Conservation (phyloP, 2,888 invertebrate genomes). For the Parapristionchus giblindavisi region DNA sequence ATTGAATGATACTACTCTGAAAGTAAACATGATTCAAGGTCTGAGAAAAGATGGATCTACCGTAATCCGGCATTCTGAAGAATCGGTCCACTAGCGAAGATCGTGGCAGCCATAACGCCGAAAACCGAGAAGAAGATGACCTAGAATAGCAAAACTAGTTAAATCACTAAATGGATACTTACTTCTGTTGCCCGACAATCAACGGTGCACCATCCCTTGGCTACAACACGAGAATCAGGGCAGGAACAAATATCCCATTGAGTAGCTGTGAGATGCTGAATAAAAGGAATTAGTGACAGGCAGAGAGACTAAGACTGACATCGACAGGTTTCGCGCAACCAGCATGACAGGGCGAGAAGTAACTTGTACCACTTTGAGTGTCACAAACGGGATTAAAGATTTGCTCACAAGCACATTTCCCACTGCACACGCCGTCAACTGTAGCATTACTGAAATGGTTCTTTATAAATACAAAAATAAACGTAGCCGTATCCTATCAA, state of each 20-base stretch:
- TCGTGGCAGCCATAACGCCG: conserved; percentile 48
- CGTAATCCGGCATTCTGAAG: conserved; percentile 51
- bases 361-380: conserved; percentile 44
- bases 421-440: conserved; percentile 38
- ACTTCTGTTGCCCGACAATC: conserved; percentile 40
- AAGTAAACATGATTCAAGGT: background rate
- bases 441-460: conserved; percentile 26
- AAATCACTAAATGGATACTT: background rate
- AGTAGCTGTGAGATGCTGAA: conserved; percentile 18
- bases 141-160: conserved; percentile 21
- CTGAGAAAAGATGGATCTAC: conserved; percentile 19
- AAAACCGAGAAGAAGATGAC: conserved; percentile 49
- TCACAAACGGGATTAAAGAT: conserved; percentile 57
- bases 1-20: conserved; percentile 51
- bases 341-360: conserved; percentile 55
- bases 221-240: conserved; percentile 13
- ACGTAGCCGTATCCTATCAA: background rate
- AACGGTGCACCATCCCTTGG: conserved; percentile 42
- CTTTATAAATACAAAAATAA: background rate
- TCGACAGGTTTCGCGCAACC: conserved; percentile 42
- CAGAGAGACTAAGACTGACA: too few relatives aligned
- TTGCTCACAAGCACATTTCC: conserved; percentile 49
- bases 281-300: background rate
- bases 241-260: conserved; percentile 13
- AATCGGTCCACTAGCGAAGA: conserved; percentile 51